Evolutionary conservation across 2,888 invertebrate species (phyloP).

Genomic region (Boloria selene): DNA sequence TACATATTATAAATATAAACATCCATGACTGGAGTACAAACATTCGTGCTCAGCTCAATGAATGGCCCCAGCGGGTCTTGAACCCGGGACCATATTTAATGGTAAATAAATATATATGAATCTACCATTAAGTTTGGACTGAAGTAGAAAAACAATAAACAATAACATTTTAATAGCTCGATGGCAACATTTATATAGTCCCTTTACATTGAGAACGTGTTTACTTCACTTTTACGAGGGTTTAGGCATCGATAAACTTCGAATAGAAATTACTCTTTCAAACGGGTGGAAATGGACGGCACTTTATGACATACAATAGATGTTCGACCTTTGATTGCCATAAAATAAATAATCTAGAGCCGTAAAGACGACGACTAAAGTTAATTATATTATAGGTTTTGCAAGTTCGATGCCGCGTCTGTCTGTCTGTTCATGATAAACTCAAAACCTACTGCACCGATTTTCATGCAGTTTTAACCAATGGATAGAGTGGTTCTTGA

Average conservation of each 20-base stretch:
- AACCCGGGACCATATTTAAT: too few species aligned
- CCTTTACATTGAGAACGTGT: slow-evolving; percentile 36
- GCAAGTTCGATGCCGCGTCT: not conserved
- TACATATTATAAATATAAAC: too few species aligned
- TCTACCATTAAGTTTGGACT: too few species aligned
- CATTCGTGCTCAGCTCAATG: too few species aligned
- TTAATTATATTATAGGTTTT: too few species aligned
- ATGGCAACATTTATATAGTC: slow-evolving; percentile 22
- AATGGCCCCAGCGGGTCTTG: too few species aligned
- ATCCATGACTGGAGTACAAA: too few species aligned
- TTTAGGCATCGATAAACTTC: slow-evolving; percentile 37
- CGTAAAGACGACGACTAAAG: slow-evolving; percentile 16
- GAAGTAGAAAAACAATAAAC: slow-evolving; percentile 14
- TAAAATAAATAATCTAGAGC: slow-evolving; percentile 23
- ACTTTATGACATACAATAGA: slow-evolving; percentile 25
- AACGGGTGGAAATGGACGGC: slow-evolving; percentile 19
- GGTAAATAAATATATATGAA: too few species aligned
- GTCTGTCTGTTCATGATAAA: too few species aligned
- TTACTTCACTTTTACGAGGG: slow-evolving; percentile 41
- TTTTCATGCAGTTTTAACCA: not conserved
- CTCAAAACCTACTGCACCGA: not conserved
- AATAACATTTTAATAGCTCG: slow-evolving; percentile 31
- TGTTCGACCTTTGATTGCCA: slow-evolving; percentile 23
- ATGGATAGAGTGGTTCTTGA: too few species aligned
- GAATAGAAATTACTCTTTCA: slow-evolving; percentile 33